phyloP scores from a whole-genome alignment of 1,140 invertebrate genomes.

The Zaprionus ghesquierei region DNA sequence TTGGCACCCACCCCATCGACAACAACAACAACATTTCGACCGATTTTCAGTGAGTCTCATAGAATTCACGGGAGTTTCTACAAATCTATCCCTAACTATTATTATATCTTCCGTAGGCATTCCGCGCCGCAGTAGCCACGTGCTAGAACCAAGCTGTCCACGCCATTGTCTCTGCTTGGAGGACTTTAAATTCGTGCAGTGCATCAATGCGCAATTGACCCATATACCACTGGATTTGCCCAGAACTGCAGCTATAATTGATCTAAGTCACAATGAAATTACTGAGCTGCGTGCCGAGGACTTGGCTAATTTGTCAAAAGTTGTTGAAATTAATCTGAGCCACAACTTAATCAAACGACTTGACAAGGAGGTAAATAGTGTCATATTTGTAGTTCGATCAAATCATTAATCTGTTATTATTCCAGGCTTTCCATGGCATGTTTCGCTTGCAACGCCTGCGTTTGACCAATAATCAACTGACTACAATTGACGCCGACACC shows the following conservation, averaged over 20 bases:
- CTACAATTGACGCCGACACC: slow-evolving; percentile 83
- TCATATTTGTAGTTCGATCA: not conserved
- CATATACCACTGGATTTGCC: slow-evolving; percentile 75
- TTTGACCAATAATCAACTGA: slow-evolving; percentile 84
- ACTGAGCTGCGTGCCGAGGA: slow-evolving; percentile 63
- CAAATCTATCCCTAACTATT: not conserved
- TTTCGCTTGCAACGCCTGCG: slow-evolving; percentile 70
- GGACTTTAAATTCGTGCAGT: slow-evolving; percentile 68
- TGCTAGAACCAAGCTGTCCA: slow-evolving; percentile 74
- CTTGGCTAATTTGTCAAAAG: slow-evolving; percentile 66
- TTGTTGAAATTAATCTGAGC: slow-evolving; percentile 73
- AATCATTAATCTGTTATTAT: not conserved
- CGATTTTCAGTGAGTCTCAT: slow-evolving; percentile 65
- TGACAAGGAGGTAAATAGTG: slow-evolving; percentile 60
- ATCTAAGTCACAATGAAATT: slow-evolving; percentile 77
- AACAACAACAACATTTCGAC: slow-evolving; percentile 67
- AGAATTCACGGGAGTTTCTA: too few relatives aligned
- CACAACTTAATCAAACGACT: slow-evolving; percentile 67
- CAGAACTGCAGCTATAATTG: slow-evolving; percentile 64
- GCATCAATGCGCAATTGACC: slow-evolving; percentile 59
- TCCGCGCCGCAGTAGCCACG: slow-evolving; percentile 72
- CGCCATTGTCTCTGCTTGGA: slow-evolving; percentile 68
- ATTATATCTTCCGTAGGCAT: slow-evolving; percentile 43
- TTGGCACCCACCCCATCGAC: slow-evolving; percentile 44
- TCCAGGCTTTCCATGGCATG: slow-evolving; percentile 64